Base-by-base conservation (phyloP, 2,113 vertebrate species). In the Nibea coibor region DNA sequence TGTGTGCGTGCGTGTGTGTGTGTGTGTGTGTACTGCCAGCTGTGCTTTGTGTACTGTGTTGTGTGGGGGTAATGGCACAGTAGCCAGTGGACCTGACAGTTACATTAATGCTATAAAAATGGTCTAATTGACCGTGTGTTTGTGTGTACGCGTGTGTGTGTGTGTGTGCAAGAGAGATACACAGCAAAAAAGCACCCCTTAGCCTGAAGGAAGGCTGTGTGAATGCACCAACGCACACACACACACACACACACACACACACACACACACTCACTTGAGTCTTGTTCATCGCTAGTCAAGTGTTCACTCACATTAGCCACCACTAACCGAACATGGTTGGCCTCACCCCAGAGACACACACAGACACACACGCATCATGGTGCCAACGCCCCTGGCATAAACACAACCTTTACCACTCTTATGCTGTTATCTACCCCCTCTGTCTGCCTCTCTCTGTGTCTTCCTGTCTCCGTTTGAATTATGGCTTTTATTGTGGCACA, bases 301-400 rank as follows among this genome's bases (percentile, higher is more conserved):
- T 87, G 82, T 82, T 81, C 80, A 69, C 54, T 85, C 81, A 78
- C 82, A 83, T 82, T 85, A 86, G 57, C 71, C 81, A 54, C 50
- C 71, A 65, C 87, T 74, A 84, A 82, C 74, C 76, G 82, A 81
- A 81, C 78, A 77, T 76, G 57, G 61, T 77, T 81, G 80, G 70
- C 68, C 83, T 81, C n/a, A 54, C 42, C 77, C 61, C 79, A 74
- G 35, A 65, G 61, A 78, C 50, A 50, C 58, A 74, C 43, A 61
- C 35, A 67, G 62, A 67, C 56, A 56, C 72, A 83, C 72, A 83
- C 84, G 70, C 82, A 82, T 78, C 88, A 78, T 67, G 78, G 80
- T 88, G 81, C 75, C 87, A 86, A 31, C 61, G 89, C 87, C 90
- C 45, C 19, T 73, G 89, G 91, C 90, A 81, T 91, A 81, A 91